Conservation (phyloP, 2,113 vertebrate species). For the Callithrix jacchus region DNA sequence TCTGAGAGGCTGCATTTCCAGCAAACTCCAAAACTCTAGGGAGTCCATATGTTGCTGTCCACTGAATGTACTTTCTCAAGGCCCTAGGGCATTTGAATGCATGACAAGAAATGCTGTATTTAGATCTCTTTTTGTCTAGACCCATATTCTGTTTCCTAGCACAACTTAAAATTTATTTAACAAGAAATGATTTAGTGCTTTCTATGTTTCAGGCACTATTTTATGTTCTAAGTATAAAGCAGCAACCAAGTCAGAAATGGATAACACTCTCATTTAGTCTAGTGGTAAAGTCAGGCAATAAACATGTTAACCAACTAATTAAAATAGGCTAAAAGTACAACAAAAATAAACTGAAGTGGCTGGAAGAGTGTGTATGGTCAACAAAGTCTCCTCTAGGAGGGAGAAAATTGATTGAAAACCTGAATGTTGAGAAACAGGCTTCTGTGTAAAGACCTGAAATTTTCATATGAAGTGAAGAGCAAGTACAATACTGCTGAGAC, state of each 20-base stretch:
- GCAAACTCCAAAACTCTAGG: neutral
- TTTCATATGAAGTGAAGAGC: neutral
- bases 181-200: neutral
- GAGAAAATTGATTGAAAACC: neutral
- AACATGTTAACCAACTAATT: neutral
- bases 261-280: neutral
- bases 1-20: neutral
- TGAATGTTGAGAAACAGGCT: neutral
- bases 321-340: neutral
- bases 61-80: neutral
- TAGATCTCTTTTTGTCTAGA: neutral
- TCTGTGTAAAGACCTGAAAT: neutral
- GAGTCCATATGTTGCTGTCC: rapidly evolving
- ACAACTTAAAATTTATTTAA: neutral
- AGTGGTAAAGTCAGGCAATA: neutral
- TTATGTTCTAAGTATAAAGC: neutral
- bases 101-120: neutral
- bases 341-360: neutral
- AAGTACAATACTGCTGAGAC: neutral
- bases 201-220: neutral
- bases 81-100: neutral
- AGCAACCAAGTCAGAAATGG: neutral
- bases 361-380: neutral
- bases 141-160: neutral
- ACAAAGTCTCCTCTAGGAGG: neutral